A percentile compares a stretch with the other conserved stretches of the same genome.
These are phyloP conservation scores for Monopis laevigella DNA, from an alignment of 2,888 invertebrate species.

Conservation along the genomic window DNA sequence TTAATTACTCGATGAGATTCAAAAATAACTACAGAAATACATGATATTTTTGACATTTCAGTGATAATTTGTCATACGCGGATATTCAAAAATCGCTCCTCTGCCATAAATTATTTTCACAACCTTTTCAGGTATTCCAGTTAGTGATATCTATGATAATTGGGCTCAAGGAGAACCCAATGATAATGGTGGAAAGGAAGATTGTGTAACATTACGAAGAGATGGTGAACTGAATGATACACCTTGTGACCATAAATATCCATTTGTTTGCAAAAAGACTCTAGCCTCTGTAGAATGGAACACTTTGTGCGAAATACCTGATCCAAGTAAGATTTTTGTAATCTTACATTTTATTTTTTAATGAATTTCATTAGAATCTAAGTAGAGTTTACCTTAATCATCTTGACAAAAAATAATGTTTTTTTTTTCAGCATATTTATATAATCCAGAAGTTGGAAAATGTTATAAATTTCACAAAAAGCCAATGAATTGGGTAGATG, in stretches of 20 bases:
- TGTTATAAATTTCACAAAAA: slow-evolving; percentile 44
- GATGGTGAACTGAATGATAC: slow-evolving; percentile 32
- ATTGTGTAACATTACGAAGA: slow-evolving; percentile 32
- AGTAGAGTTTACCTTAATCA: background rate
- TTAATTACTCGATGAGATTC: too few species aligned
- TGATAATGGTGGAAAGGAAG: slow-evolving; percentile 23
- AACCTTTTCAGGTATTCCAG: slow-evolving; percentile 28
- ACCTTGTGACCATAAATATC: slow-evolving; percentile 27
- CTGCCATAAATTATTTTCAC: background rate
- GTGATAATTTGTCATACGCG: too few species aligned
- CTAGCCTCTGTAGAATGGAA: slow-evolving; percentile 38
- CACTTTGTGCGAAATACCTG: slow-evolving; percentile 32
- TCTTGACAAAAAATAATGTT: background rate
- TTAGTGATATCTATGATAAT: slow-evolving; percentile 33
- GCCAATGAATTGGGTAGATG: slow-evolving; percentile 40
- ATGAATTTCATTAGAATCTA: background rate
- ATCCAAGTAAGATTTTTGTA: slow-evolving; percentile 27
- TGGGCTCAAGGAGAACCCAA: slow-evolving; percentile 43
- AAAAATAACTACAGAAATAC: too few species aligned
- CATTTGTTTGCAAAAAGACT: slow-evolving; percentile 46
- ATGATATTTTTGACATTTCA: too few species aligned
- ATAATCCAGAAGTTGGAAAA: slow-evolving; percentile 26
- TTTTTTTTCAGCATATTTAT: slow-evolving; percentile 31
- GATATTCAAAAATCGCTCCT: too few species aligned
- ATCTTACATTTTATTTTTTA: background rate